phyloP scores from a whole-genome alignment of 1,140 invertebrate genomes.

The Drosophila pachea region DNA sequence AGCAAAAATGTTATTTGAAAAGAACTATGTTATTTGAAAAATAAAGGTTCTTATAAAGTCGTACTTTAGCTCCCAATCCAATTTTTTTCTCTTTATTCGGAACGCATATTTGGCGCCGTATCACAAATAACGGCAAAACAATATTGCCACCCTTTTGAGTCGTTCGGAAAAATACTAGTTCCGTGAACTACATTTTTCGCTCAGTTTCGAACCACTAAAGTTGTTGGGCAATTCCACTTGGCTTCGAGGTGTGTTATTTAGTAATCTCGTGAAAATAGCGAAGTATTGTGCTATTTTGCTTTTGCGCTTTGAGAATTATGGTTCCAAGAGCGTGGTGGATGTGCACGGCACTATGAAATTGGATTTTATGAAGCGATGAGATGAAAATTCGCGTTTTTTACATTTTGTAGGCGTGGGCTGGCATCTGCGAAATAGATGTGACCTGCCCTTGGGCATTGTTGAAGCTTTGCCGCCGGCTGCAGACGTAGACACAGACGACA shows the following conservation, averaged over 20 bases:
- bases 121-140: conserved; percentile 2
- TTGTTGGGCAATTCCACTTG: conserved; percentile 26
- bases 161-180: conserved; percentile 1
- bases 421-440: conserved; percentile 33
- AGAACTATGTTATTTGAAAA: neutral
- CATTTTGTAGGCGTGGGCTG: conserved; percentile 24
- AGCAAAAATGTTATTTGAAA: neutral
- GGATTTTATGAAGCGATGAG: conserved; percentile 1
- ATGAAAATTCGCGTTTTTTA: conserved; percentile 18
- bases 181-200: neutral
- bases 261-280: conserved; percentile 39
- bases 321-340: neutral
- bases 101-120: conserved; percentile 5
- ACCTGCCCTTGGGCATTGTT: conserved; percentile 24
- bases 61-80: neutral
- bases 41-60: neutral
- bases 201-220: conserved; percentile 9
- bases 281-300: conserved; percentile 38
- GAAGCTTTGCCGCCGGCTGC: conserved; percentile 36
- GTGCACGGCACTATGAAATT: neutral
- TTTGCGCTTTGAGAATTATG: conserved; percentile 12
- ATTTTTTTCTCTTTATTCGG: neutral
- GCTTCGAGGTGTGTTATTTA: conserved; percentile 47
- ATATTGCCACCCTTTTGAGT: conserved; percentile 3
- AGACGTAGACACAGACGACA: conserved; percentile 10